phyloP scores from a whole-genome alignment of 2,113 vertebrate species.

The Dendropsophus ebraccatus region DNA sequence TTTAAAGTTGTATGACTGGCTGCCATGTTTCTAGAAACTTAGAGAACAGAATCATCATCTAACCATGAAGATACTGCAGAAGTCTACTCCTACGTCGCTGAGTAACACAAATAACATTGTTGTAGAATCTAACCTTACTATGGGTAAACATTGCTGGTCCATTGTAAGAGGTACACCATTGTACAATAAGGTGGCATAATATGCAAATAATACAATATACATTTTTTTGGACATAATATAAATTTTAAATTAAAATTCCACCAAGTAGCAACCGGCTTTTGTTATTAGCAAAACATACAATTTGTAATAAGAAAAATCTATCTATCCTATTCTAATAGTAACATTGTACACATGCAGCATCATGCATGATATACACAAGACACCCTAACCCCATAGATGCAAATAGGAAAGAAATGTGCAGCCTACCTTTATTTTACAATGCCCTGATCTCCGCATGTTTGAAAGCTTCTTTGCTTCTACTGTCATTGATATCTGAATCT shows the following conservation, averaged over 20 bases:
- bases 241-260: neutral
- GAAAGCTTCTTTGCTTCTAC: conserved; percentile 55
- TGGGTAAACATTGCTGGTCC: neutral
- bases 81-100: conserved; percentile 59
- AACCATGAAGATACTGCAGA: neutral
- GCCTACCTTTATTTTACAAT: conserved; percentile 60
- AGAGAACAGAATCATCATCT: neutral
- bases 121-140: neutral
- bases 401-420: conserved; percentile 30
- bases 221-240: neutral
- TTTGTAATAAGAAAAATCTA: too few relatives aligned
- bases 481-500: conserved; percentile 22
- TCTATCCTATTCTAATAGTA: too few relatives aligned
- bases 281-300: neutral
- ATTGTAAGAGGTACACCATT: neutral
- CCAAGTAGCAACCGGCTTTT: neutral
- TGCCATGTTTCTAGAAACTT: neutral
- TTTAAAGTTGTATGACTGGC: neutral
- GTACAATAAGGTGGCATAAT: neutral
- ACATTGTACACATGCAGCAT: neutral
- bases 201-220: neutral
- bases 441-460: conserved; percentile 46
- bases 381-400: neutral
- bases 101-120: conserved; percentile 41
- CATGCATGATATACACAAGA: neutral